Percentiles rank a stretch among this genome's conserved stretches.
phyloP scores from a whole-genome alignment of 2,113 vertebrate species.

The Strigops habroptila region DNA sequence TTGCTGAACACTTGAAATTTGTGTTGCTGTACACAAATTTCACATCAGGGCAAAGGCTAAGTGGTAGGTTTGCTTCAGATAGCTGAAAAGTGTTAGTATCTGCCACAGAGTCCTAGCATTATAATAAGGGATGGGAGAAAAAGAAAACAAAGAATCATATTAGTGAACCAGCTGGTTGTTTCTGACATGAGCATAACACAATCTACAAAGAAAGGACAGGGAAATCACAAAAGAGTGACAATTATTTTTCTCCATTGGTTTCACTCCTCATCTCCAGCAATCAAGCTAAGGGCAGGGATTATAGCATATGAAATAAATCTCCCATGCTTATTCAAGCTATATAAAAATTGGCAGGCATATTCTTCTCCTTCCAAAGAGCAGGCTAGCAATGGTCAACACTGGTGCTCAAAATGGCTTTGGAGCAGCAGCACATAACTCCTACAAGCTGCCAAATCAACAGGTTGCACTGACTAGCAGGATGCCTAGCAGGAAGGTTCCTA shows the following conservation, averaged over 20 bases:
- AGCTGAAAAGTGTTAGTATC: background rate
- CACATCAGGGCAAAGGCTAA: background rate
- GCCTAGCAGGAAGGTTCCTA: background rate
- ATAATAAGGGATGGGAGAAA: background rate
- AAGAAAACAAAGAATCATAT: background rate
- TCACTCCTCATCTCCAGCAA: background rate
- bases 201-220: background rate
- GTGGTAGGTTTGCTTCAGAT: background rate
- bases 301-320: background rate
- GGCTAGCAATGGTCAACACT: background rate
- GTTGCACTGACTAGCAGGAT: background rate
- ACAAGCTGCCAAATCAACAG: background rate
- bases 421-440: background rate
- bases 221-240: background rate
- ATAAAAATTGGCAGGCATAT: background rate
- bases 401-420: background rate
- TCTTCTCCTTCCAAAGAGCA: background rate
- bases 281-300: background rate
- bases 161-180: background rate
- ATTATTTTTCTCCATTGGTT: background rate
- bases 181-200: background rate
- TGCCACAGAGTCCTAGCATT: background rate
- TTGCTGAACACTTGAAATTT: background rate
- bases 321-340: background rate
- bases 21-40: background rate